Conservation (phyloP, 2,888 invertebrate species). For the Conistra vaccinii region DNA sequence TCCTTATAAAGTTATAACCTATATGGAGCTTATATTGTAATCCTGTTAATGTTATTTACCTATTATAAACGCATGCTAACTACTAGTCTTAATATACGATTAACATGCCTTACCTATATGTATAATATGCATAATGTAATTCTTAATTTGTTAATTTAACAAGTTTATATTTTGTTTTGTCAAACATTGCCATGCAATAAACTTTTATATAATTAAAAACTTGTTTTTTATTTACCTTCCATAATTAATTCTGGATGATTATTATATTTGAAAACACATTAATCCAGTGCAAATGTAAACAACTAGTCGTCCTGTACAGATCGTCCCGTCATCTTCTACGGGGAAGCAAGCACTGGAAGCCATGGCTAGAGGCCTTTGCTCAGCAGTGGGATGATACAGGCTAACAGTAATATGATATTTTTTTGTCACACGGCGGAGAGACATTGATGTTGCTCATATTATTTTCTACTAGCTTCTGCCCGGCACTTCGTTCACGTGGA, state of each 20-base stretch:
- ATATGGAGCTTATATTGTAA: slow-evolving; percentile 72
- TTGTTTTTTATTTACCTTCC: slow-evolving; percentile 56
- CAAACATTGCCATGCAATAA: slow-evolving; percentile 88
- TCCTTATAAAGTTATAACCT: slow-evolving; percentile 76
- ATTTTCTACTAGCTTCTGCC: no score
- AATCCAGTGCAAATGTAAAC: background rate
- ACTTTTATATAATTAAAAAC: slow-evolving; percentile 73
- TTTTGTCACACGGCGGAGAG: background rate
- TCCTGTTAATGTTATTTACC: slow-evolving; percentile 68
- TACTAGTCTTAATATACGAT: slow-evolving; percentile 80
- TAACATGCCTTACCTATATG: slow-evolving; percentile 77
- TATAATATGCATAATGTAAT: slow-evolving; percentile 74
- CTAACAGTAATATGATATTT: background rate
- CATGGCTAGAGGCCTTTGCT: background rate
- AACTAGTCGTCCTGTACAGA: background rate
- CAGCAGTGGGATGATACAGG: background rate
- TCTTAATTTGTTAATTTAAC: slow-evolving; percentile 65
- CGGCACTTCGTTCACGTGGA: no score
- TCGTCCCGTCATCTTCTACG: background rate
- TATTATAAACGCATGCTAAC: slow-evolving; percentile 78
- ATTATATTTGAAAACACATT: background rate
- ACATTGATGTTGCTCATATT: background rate
- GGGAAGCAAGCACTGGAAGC: no score
- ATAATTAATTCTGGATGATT: background rate
- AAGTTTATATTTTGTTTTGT: slow-evolving; percentile 74